Conservation (phyloP, 2,113 vertebrate genomes). For the Philantomba maxwellii region DNA sequence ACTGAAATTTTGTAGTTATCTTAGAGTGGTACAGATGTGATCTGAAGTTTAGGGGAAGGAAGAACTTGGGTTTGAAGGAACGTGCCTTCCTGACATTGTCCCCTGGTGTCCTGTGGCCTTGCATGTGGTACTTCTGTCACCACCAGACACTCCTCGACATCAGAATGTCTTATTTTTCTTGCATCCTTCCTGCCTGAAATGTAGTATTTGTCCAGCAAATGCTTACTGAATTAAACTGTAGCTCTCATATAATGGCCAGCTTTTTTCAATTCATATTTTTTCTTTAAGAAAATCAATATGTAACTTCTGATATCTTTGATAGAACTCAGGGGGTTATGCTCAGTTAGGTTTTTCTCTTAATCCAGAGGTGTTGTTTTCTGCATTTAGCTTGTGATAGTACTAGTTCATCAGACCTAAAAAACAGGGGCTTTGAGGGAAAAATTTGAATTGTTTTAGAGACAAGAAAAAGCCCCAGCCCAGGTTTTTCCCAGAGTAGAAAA, state of each 20-base stretch:
- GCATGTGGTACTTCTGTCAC: background rate
- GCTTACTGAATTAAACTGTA: conserved; percentile 30
- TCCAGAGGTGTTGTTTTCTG: background rate
- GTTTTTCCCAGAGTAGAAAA: background rate
- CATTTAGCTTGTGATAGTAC: background rate
- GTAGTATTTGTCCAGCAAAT: background rate
- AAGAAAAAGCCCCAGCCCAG: background rate
- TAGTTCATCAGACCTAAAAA: background rate
- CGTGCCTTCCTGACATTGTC: background rate
- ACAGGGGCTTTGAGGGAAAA: background rate
- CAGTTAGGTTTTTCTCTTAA: background rate
- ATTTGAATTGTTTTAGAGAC: background rate
- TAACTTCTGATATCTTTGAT: conserved; percentile 22
- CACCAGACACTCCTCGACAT: background rate
- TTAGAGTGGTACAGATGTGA: background rate
- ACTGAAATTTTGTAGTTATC: background rate
- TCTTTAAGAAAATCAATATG: background rate
- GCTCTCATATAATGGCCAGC: background rate
- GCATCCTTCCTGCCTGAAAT: background rate
- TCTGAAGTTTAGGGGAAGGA: background rate
- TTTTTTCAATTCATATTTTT: conserved; percentile 3
- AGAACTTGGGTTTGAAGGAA: background rate
- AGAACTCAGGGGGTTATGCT: background rate
- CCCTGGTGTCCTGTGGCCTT: too few relatives aligned
- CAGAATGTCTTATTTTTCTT: background rate